Percentiles rank a stretch among this genome's conserved stretches.
These are phyloP conservation scores for Eupleurogrammus muticus DNA, from an alignment of 2,797 vertebrate species.

Conservation along the genomic window DNA sequence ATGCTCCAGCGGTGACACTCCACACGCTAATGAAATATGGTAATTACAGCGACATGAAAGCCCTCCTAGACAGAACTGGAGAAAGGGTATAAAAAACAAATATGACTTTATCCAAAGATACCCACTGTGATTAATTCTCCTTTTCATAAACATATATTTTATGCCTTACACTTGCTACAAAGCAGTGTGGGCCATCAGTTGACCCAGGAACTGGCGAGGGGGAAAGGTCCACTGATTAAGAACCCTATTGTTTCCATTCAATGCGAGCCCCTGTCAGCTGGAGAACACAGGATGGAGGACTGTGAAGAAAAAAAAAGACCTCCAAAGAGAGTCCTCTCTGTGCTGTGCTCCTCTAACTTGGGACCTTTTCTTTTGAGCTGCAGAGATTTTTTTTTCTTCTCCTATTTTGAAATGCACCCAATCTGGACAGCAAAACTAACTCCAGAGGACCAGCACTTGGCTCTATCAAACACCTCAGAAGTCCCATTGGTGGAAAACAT, in stretches of 20 bases:
- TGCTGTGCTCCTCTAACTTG: slow-evolving; percentile 31
- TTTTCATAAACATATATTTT: slow-evolving; percentile 84
- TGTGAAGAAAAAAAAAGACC: slow-evolving; percentile 23
- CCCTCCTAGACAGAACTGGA: slow-evolving; percentile 65
- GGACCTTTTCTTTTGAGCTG: slow-evolving; percentile 30
- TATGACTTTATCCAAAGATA: slow-evolving; percentile 86
- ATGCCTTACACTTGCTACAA: slow-evolving; percentile 75
- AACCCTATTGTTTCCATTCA: slow-evolving; percentile 60
- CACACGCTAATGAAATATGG: slow-evolving; percentile 86
- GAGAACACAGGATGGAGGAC: slow-evolving; percentile 46
- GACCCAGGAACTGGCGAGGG: slow-evolving; percentile 69
- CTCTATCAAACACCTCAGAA: slow-evolving; percentile 2
- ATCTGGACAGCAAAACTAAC: slow-evolving; percentile 33
- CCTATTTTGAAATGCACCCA: slow-evolving; percentile 47
- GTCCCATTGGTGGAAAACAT: slow-evolving; percentile 31
- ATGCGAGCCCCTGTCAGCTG: slow-evolving; percentile 42
- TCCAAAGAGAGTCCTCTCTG: slow-evolving; percentile 7
- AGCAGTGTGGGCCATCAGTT: slow-evolving; percentile 75
- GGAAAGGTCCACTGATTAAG: slow-evolving; percentile 79
- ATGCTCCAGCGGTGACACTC: slow-evolving; percentile 85
- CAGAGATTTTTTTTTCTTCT: slow-evolving; percentile 19
- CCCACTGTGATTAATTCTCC: slow-evolving; percentile 80
- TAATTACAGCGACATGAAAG: slow-evolving; percentile 87
- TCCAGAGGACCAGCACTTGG: slow-evolving; percentile 31
- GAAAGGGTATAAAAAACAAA: slow-evolving; percentile 82